Percentiles rank a stretch among this genome's conserved stretches.
Evolutionary conservation across 1,140 invertebrate genomes (phyloP).

Genomic region (Sarcophaga peregrina): DNA sequence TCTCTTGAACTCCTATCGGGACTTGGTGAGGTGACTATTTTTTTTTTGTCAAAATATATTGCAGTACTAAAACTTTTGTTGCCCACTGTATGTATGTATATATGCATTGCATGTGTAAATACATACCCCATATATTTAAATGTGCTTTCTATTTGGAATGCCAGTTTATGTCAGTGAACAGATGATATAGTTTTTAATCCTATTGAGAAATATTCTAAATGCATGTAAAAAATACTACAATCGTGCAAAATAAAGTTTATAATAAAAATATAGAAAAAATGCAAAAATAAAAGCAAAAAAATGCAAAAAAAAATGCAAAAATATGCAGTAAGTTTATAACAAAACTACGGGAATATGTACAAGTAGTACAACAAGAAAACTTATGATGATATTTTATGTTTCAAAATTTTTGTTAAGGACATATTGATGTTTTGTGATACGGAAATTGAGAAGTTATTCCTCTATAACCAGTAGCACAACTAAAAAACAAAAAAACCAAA

Average conservation of each 20-base stretch:
- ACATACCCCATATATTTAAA: not conserved
- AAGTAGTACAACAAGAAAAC: not conserved
- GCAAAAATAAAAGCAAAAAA: too few species aligned
- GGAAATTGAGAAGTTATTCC: slow-evolving; percentile 20
- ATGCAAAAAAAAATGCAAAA: not conserved
- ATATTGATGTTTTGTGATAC: slow-evolving; percentile 39
- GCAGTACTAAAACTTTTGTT: too few species aligned
- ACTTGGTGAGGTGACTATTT: not conserved
- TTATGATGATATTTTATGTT: slow-evolving; percentile 38
- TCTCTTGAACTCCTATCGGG: not conserved
- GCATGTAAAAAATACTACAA: slow-evolving; percentile 14
- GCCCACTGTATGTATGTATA: not conserved
- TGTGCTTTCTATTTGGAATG: not conserved
- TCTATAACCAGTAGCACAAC: not conserved
- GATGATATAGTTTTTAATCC: not conserved
- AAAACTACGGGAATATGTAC: not conserved
- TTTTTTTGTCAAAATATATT: too few species aligned
- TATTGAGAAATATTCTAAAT: slow-evolving; percentile 14
- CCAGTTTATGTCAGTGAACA: not conserved
- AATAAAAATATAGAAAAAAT: too few species aligned
- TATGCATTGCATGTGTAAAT: not conserved
- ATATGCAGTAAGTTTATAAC: too few species aligned
- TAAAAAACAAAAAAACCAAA: slow-evolving; percentile 25
- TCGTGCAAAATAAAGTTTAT: not conserved
- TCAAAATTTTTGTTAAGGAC: slow-evolving; percentile 34